These are phyloP conservation scores for Drosophila fungiperda DNA, from an alignment of 2,888 invertebrate genomes.

Conservation along the genomic window DNA sequence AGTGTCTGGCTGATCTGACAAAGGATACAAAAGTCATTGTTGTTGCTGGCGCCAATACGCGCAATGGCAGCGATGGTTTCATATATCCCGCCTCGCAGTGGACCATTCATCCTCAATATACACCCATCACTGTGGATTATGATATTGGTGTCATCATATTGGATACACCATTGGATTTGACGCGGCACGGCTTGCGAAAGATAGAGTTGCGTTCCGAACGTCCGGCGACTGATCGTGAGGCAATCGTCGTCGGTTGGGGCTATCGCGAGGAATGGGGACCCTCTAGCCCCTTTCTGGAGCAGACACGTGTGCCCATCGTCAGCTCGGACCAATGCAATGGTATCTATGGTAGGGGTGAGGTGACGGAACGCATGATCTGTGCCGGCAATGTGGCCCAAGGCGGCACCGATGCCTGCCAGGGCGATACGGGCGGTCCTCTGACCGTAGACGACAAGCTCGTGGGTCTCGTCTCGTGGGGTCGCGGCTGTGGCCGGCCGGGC, in stretches of 20 bases:
- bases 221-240: constrained; percentile 67
- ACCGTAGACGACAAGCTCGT: constrained; percentile 73
- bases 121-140: constrained; percentile 85
- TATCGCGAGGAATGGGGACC: constrained; percentile 75
- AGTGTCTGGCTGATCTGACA: constrained; percentile 67
- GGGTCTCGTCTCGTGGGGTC: constrained; percentile 86
- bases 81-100: constrained; percentile 70
- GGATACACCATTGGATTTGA: constrained; percentile 85
- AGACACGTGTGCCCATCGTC: constrained; percentile 86
- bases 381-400: constrained; percentile 85
- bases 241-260: constrained; percentile 82
- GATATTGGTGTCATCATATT: constrained; percentile 85
- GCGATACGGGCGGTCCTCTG: constrained; percentile 84
- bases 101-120: constrained; percentile 69
- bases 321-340: constrained; percentile 84
- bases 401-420: constrained; percentile 85
- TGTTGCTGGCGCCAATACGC: constrained; percentile 73
- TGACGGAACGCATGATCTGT: constrained; percentile 87
- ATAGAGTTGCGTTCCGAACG: constrained; percentile 76
- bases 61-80: constrained; percentile 74
- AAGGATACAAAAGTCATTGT: constrained; percentile 64
- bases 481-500: constrained; percentile 85
- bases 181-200: constrained; percentile 78
- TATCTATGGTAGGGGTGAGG: constrained; percentile 85
- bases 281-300: constrained; percentile 84